Conservation (phyloP, 2,113 vertebrate genomes). For the Mirza zaza region DNA sequence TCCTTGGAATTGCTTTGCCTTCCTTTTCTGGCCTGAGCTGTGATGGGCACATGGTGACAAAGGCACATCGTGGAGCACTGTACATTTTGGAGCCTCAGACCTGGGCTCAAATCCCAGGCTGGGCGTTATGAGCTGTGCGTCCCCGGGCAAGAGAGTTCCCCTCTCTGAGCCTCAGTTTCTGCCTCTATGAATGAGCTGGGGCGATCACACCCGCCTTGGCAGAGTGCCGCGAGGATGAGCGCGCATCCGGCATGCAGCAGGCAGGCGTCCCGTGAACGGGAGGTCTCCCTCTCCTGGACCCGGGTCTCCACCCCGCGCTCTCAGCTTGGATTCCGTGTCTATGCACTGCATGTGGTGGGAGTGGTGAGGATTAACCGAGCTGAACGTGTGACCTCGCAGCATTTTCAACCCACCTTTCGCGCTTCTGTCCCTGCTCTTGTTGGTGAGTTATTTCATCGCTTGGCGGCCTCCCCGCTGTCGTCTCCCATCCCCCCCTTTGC, state of each 20-base stretch:
- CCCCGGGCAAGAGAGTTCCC: too few relatives aligned
- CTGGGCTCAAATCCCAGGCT: background rate
- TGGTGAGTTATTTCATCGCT: background rate
- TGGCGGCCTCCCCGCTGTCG: background rate
- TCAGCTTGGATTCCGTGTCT: background rate
- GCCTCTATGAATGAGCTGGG: background rate
- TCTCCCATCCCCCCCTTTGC: background rate
- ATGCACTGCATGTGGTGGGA: background rate
- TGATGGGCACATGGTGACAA: background rate
- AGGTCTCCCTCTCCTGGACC: background rate
- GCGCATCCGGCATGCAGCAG: accelerated
- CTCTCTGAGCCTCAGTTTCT: background rate
- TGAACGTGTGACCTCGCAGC: background rate
- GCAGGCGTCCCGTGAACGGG: background rate
- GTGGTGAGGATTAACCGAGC: background rate
- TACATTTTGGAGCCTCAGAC: background rate
- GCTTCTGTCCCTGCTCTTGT: background rate
- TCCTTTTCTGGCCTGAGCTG: background rate
- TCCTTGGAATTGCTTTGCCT: background rate
- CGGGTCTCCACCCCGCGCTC: background rate
- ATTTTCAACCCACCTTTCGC: background rate
- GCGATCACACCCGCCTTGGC: background rate
- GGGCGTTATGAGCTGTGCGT: background rate
- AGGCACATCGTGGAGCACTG: background rate
- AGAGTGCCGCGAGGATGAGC: background rate